Evolutionary conservation across 1,140 invertebrate genomes (phyloP).

Genomic region (Goniozus legneri): DNA sequence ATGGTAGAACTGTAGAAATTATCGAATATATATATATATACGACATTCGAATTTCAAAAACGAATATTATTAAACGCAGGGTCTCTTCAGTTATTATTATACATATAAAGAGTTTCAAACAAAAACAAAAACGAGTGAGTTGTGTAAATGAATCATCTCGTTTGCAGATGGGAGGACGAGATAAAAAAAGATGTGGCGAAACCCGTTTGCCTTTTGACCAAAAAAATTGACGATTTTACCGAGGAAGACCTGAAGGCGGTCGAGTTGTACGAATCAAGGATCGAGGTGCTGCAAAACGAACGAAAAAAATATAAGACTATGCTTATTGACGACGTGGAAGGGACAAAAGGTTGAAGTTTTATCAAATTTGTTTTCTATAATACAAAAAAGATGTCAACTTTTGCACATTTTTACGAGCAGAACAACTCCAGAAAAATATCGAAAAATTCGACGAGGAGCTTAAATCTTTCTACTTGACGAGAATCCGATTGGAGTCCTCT

Average conservation of each 20-base stretch:
- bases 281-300: slow-evolving; percentile 54
- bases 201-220: slow-evolving; percentile 60
- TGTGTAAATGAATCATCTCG: not conserved
- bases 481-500: slow-evolving; percentile 59
- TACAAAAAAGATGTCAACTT: too few species aligned
- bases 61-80: too few species aligned
- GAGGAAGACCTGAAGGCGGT: slow-evolving; percentile 58
- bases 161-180: slow-evolving; percentile 62
- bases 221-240: slow-evolving; percentile 58
- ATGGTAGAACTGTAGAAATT: too few species aligned
- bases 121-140: too few species aligned
- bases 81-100: too few species aligned
- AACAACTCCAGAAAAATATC: too few species aligned
- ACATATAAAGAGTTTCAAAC: too few species aligned
- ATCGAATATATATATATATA: too few species aligned
- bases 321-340: slow-evolving; percentile 58
- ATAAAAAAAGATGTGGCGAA: slow-evolving; percentile 64
- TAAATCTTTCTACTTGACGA: slow-evolving; percentile 54
- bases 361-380: too few species aligned
- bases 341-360: slow-evolving; percentile 49
- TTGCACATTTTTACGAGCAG: too few species aligned
- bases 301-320: slow-evolving; percentile 60
- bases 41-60: too few species aligned
- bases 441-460: slow-evolving; percentile 60
- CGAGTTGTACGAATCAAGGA: slow-evolving; percentile 60